Base-by-base conservation (phyloP, 2,113 vertebrate species). In the Arizona elegans region DNA sequence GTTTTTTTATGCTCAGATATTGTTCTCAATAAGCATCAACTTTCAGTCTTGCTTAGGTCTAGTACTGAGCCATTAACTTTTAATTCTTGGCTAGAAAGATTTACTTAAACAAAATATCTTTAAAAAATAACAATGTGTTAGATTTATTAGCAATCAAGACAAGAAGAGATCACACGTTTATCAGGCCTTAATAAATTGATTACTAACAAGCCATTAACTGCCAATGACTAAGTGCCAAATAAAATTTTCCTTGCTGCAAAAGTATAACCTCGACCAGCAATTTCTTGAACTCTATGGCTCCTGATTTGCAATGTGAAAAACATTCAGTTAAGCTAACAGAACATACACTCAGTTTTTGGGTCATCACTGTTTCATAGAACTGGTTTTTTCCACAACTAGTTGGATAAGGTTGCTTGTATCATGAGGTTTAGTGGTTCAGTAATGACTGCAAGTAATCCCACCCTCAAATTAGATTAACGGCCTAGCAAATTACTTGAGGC, bases 221-320 rank as follows among this genome's bases (percentile, higher is more conserved):
- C 97, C 98, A 99, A 99, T 99, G 99, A 99, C 98, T 98, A 97
- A 98, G 97, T 98, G 98, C 98, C 95, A 98, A 99, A 98, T 98
- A 98, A 98, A 98, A 98, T 98, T 98, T 98, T 98, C 98, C 98
- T 98, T 98, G 97, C 96, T 98, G 98, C 98, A 98, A 98, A 99
- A 98, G 98, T 98, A 97, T 97, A 96, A 98, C 98, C 98, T 97
- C 98, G 98, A 98, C 98, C 98, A 97, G 98, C 98, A 98, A 99
- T 99, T 99, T 99, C 99, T 99, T 99, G 98, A 98, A 96, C 97
- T 98, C 98, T 98, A 99, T 98, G 98, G 98, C 98, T 99, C 98
- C 98, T 98, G 98, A 99, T 99, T 97, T 98, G 98, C 98, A 98
- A 98, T 97, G 98, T 98, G 98, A 98, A 98, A 98, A 98, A 98